Evolutionary conservation across 2,888 invertebrate species (phyloP).

Genomic region (Athalia circularis): DNA sequence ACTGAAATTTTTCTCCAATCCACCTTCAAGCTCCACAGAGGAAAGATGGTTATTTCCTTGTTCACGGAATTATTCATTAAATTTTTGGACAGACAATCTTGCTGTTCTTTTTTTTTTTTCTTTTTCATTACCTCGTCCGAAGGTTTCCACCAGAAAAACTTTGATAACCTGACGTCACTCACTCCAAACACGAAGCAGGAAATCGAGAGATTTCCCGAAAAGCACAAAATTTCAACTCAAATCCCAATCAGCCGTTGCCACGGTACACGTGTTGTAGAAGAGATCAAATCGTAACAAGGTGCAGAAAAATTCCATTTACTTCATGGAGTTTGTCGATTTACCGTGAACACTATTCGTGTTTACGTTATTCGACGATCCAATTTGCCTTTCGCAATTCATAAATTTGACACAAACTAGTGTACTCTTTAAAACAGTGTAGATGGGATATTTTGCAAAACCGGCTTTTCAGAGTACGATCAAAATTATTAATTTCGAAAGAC

Average conservation of each 20-base stretch:
- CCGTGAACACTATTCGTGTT: too few relatives aligned
- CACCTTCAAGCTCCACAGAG: neutral
- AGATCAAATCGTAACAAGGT: neutral
- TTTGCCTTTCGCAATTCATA: too few relatives aligned
- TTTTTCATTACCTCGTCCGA: neutral
- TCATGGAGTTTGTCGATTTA: neutral
- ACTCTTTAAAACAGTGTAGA: too few relatives aligned
- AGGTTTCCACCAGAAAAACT: neutral
- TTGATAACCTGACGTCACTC: constrained; percentile 25
- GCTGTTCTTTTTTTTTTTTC: neutral
- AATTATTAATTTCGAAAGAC: too few relatives aligned
- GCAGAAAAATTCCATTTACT: neutral
- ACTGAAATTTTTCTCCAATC: neutral
- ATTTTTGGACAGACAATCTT: too few relatives aligned
- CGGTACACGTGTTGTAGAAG: neutral
- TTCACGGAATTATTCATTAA: neutral
- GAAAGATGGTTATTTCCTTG: neutral
- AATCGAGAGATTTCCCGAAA: constrained; percentile 1
- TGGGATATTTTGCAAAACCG: too few relatives aligned
- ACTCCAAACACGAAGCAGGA: neutral
- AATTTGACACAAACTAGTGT: too few relatives aligned
- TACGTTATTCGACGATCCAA: too few relatives aligned
- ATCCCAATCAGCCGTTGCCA: neutral
- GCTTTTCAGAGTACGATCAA: too few relatives aligned
- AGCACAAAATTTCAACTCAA: constrained; percentile 15